Base-by-base conservation (phyloP, 2,113 vertebrate species). In the Plecotus auritus region DNA sequence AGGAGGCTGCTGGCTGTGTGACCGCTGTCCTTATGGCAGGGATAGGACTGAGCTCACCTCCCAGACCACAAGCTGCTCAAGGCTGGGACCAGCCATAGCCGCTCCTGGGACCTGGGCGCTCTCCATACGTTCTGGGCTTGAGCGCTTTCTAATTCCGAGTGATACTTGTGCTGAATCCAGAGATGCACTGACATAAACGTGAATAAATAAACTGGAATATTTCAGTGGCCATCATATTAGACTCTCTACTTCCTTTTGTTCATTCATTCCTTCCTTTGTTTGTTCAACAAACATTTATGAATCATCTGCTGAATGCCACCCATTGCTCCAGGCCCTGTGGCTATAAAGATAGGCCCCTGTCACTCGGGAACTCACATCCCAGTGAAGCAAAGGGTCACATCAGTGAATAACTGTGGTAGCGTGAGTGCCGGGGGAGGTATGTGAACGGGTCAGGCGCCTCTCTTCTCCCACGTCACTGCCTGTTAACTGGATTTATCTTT, bases 1-100 rank as follows among this genome's bases (percentile, higher is more conserved):
- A 95, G n/a, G 51, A 93, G 40, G 56, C 85, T 37, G 45, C 67
- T 88, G 86, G 72, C n/a, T 66, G 81, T 69, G 87, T 51, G 84
- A 54, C 56, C 66, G 85, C 90, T 92, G 42, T 30, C 64, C 76
- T 90, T 61, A 49, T 17, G 88, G 45, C 85, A 32, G 56, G 28
- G 9, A 13, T 51, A 73, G 26, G 66, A 42, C 37, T 40, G 45
- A 88, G 45, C 42, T 90, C 72, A 35, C 77, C 76, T 70, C 40
- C 54, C 67, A 90, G 76, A 66, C 9, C 30, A 4, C 49, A 54
- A 56, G 23, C 42, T 83, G 70, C 47, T 90, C 9, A 28, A 85
- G 85, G 77, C 85, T 32, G 20, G 37, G 35, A 26, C 42, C 30
- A 56, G 85, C 86, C 64, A 64, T 32, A 14, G 54, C 47, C 6